Conservation (phyloP, 2,888 invertebrate species). For the Callyntrura guangdongensis region DNA sequence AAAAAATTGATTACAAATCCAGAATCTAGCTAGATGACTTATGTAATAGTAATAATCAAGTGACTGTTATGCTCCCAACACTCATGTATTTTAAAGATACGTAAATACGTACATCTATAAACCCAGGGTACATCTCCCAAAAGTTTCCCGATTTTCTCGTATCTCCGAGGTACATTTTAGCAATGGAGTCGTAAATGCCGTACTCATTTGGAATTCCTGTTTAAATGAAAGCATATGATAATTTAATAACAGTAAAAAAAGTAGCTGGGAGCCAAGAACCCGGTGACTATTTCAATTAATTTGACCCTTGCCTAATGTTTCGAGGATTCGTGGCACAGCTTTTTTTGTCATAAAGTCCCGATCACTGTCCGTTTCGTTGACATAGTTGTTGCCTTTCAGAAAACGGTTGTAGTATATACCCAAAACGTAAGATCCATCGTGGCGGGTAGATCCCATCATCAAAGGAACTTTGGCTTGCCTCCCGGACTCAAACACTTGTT, state of each 20-base stretch:
- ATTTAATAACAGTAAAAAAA: not conserved
- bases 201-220: slow-evolving; percentile 62
- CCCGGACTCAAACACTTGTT: slow-evolving; percentile 78
- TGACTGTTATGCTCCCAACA: no score
- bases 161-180: slow-evolving; percentile 86
- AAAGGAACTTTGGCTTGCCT: slow-evolving; percentile 83
- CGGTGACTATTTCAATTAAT: no score
- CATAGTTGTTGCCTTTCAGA: slow-evolving; percentile 73
- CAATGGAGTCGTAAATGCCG: slow-evolving; percentile 86
- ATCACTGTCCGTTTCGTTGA: slow-evolving; percentile 71
- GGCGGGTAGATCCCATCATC: slow-evolving; percentile 84
- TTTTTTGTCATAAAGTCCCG: slow-evolving; percentile 75
- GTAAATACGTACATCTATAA: slow-evolving; percentile 86
- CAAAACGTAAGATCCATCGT: slow-evolving; percentile 85
- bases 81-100: no score
- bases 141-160: slow-evolving; percentile 86
- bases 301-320: slow-evolving; percentile 79
- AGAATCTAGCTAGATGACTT: no score
- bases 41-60: no score
- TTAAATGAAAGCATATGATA: not conserved
- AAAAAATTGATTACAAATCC: no score
- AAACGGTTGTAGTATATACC: slow-evolving; percentile 81
- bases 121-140: slow-evolving; percentile 86
- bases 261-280: not conserved
- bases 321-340: slow-evolving; percentile 80